phyloP scores from a whole-genome alignment of 2,888 invertebrate genomes.

The Eristalis intricaria region DNA sequence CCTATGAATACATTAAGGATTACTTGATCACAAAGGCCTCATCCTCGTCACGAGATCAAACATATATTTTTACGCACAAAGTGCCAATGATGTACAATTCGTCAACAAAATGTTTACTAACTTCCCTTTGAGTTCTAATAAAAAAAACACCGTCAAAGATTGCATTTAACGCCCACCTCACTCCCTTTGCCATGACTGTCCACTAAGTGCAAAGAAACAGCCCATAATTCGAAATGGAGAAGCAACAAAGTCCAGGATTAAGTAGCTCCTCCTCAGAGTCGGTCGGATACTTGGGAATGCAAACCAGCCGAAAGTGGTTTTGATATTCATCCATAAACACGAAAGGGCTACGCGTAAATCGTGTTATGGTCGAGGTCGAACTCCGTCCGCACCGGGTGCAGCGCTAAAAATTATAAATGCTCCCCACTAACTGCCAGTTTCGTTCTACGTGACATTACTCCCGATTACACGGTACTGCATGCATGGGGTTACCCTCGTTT shows the following conservation, averaged over 20 bases:
- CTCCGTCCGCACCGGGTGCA: background rate
- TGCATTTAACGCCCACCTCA: background rate
- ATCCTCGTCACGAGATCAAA: too few relatives aligned
- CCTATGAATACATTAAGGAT: too few relatives aligned
- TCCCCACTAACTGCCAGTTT: background rate
- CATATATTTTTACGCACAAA: background rate
- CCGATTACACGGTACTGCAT: background rate
- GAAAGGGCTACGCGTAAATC: background rate
- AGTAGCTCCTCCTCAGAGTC: background rate
- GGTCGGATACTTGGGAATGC: background rate
- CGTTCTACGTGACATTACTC: conserved; percentile 1
- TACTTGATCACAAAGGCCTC: too few relatives aligned
- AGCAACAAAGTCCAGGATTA: background rate
- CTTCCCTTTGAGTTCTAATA: background rate
- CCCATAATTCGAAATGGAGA: background rate
- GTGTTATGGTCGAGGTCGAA: background rate
- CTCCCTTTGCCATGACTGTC: background rate
- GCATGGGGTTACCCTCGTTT: background rate
- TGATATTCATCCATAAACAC: background rate
- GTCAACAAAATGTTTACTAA: background rate
- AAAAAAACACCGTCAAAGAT: background rate
- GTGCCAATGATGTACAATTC: background rate
- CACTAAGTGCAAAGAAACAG: background rate
- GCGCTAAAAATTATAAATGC: background rate
- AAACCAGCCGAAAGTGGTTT: background rate